Conservation (phyloP, 1,140 invertebrate species). For the Apocrypta bakeri region DNA sequence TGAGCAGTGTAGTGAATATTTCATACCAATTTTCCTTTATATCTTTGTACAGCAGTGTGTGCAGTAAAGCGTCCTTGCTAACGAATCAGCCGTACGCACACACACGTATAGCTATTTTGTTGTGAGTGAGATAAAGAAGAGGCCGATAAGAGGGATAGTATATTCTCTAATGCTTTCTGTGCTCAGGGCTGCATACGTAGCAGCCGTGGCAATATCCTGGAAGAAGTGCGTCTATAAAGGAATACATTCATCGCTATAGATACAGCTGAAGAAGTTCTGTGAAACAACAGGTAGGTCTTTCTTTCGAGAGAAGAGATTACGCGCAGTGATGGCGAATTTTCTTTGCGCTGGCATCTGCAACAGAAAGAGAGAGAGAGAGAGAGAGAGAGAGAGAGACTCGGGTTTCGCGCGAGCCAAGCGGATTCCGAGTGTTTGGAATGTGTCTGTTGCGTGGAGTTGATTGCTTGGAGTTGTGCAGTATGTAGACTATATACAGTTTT, state of each 20-base stretch:
- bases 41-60: background rate
- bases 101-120: background rate
- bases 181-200: no score
- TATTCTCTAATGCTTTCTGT: background rate
- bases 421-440: background rate
- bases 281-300: slow-evolving; percentile 31
- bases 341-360: no score
- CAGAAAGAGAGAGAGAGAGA: no score
- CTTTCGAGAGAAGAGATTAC: background rate
- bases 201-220: no score
- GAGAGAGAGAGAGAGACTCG: background rate
- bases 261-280: background rate
- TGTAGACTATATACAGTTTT: no score
- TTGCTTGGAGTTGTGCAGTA: no score
- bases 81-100: background rate
- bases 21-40: no score
- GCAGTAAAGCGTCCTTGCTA: background rate
- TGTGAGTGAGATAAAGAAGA: background rate
- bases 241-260: background rate
- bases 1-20: background rate
- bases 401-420: background rate
- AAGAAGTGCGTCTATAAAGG: background rate
- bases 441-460: background rate
- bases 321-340: background rate
- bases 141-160: background rate